Evolutionary conservation across 1,140 invertebrate species (phyloP), one percentile per base, ranked within the genome.

Genomic region (Leptopilina boulardi): DNA sequence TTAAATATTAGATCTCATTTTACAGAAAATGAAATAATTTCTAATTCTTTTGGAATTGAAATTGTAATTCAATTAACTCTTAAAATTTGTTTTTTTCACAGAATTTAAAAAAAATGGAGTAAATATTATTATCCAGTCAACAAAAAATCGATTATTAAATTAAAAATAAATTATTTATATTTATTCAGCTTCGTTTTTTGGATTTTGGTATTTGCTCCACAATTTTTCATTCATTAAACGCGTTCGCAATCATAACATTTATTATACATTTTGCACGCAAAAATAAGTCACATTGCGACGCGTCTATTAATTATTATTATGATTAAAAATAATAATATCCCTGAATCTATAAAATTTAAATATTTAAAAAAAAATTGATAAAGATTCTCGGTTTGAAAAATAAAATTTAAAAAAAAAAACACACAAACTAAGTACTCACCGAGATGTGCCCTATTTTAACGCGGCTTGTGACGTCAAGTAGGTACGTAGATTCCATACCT

Each of bases 381-480:
- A 75, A 72, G 83, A 80, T 83, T 84, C 81, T 86, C 87, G 87
- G 81, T 77, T 84, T 86, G 2, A 51, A 51, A 51, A 38, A 38
- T 38, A 38, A 38, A 38, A 34, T 34, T 38, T 8, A 38, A 51
- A 3, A 15, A 51, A 51, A 51, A 51, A 86, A 85, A n/a, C n/a
- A n/a, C n/a, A n/a, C n/a, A n/a, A 84, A 90, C 83, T 88, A 87
- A 87, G 85, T 89, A 91, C 88, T 91, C 85, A 91, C 86, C 86
- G 87, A 89, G 87, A 89, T 91, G 87, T 91, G 88, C 87, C 89
- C 87, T 91, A 87, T 91, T 91, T 91, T 91, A 88, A 90, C 90
- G 90, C 89, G 90, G 90, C 90, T 91, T 91, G 88, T 91, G 90
- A 91, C 86, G 89, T 89, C 90, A 91, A 91, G 89, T 91, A 91